Conservation (phyloP, 2,888 invertebrate genomes). For the Euspilapteryx auroguttella region DNA sequence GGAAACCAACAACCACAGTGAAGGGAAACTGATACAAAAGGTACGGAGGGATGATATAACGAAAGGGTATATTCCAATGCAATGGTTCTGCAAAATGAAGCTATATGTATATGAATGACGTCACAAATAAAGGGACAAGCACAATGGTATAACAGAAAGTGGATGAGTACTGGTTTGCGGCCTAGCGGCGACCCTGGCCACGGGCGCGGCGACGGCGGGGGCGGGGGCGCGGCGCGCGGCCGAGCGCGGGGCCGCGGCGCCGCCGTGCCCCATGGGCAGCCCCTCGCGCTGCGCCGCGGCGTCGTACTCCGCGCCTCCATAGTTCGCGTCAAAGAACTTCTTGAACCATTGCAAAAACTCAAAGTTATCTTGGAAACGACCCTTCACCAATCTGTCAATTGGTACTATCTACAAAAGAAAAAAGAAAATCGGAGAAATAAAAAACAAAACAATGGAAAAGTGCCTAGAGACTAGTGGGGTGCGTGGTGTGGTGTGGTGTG, state of each 20-base stretch:
- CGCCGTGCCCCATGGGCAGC: constrained; percentile 81
- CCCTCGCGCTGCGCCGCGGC: constrained; percentile 85
- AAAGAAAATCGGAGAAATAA: constrained; percentile 15
- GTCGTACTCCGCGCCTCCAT: constrained; percentile 92
- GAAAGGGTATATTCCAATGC: too few species aligned
- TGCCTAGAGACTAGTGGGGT: constrained; percentile 17
- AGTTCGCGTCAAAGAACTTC: constrained; percentile 99
- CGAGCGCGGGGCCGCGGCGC: constrained; percentile 59
- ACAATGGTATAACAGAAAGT: constrained; percentile 13
- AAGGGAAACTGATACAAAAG: too few species aligned
- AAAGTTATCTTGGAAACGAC: constrained; percentile 99
- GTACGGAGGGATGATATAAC: too few species aligned
- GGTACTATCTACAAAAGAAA: constrained; percentile 81
- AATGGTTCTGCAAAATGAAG: too few species aligned
- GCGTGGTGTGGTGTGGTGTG: constrained; percentile 13
- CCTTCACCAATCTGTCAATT: constrained; percentile 94
- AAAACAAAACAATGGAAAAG: constrained; percentile 30
- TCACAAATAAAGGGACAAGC: constrained; percentile 2
- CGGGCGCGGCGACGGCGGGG: constrained; percentile 45
- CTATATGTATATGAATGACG: too few species aligned
- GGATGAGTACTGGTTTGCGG: constrained; percentile 62
- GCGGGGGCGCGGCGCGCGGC: constrained; percentile 34
- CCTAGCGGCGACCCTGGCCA: constrained; percentile 64
- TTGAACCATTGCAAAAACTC: constrained; percentile 99
- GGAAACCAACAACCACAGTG: too few species aligned